Percentiles rank a stretch among this genome's conserved stretches.
These are phyloP conservation scores for Puma concolor DNA, from an alignment of 2,113 vertebrate species.

Conservation along the genomic window DNA sequence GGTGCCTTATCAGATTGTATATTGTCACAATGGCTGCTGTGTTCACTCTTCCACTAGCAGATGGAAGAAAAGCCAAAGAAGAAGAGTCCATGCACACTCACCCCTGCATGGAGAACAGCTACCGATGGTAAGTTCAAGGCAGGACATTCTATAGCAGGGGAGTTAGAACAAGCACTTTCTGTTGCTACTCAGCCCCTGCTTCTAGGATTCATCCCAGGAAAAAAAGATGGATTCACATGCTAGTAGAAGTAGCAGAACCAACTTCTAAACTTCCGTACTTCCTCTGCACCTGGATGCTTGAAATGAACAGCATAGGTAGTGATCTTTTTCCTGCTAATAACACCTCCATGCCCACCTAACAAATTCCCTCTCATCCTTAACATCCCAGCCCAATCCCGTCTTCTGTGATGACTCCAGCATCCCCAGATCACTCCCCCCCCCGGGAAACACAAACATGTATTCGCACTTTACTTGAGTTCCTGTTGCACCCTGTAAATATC, in stretches of 20 bases:
- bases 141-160: not conserved
- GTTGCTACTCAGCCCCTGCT: not conserved
- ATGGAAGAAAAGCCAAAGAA: not conserved
- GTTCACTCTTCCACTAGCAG: not conserved
- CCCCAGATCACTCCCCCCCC: not conserved
- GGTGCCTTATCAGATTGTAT: not conserved
- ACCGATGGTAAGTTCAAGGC: not conserved
- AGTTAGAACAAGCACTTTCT: not conserved
- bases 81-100: not conserved
- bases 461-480: not conserved
- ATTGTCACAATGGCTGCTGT: not conserved
- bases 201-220: not conserved
- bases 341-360: not conserved
- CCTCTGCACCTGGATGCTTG: not conserved
- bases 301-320: not conserved
- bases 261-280: slow-evolving; percentile 1
- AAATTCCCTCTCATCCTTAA: not conserved
- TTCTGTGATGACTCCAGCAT: not conserved
- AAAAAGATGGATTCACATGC: not conserved
- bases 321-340: not conserved
- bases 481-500: not conserved
- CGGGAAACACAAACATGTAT: not conserved
- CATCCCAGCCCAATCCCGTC: not conserved
- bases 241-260: not conserved
- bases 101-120: not conserved